Base-by-base conservation (phyloP, 2,113 vertebrate genomes). In the Perca flavescens region DNA sequence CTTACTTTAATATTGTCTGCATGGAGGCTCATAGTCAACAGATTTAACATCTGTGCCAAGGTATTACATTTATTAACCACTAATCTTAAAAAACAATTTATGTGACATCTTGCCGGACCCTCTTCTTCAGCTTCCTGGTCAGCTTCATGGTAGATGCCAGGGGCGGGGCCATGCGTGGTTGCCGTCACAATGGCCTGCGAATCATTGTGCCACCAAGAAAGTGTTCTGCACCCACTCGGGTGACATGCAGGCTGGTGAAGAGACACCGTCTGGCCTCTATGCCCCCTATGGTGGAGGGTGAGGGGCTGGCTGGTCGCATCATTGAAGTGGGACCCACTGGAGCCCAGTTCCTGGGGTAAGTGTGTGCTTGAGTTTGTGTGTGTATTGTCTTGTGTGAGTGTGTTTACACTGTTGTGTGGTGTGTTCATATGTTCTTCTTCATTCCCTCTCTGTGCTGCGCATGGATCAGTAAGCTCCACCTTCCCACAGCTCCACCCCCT, bases 61-160 rank as follows among this genome's bases (percentile, higher is more conserved):
- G 49, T 22, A 5, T 13, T 63, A 4, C 10, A 49, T 64, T 74
- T 19, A 53, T n/a, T 53, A 53, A 60, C 34, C 54, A 71, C 1
- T 13, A 25, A 31, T 79, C 22, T 31, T 22, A 46, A 66, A 53
- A 52, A 52, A 5, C 1, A 46, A 9, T n/a, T 73, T 17, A 28
- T 19, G 25, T 2, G 6, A 75, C 49, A 13, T 16, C 54, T 62
- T 75, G 12, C 60, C 1, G 47, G 53, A 40, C 4, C 57, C 47
- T 84, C 77, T 70, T 76, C 28, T 66, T 62, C 91, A 99, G 98
- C 92, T 99, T 99, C 95, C 95, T 99, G 76, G 98, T 99, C 85
- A 99, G 98, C 90, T 99, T 99, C 88, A 99, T 99, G 98, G 98
- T 99, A 85, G 98, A 99, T 34, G 98, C 98, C 60, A 97, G 98